Evolutionary conservation across 1,140 invertebrate species (phyloP).

Genomic region (Gerris buenoi): DNA sequence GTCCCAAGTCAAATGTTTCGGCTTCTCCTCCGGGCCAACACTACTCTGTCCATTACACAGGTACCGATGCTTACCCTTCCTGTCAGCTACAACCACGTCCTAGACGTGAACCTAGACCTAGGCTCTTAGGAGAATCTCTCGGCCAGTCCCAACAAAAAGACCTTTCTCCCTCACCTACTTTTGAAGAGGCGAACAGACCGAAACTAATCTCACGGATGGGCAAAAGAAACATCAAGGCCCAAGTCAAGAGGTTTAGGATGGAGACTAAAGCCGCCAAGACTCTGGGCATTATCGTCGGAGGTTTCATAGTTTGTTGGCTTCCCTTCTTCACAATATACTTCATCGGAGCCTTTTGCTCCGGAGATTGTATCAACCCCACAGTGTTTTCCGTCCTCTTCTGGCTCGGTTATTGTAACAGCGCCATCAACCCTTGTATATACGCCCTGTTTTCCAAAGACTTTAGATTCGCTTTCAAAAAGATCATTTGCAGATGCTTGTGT

Average conservation of each 20-base stretch:
- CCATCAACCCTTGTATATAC: slow-evolving; percentile 84
- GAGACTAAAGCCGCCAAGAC: slow-evolving; percentile 91
- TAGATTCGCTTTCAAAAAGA: slow-evolving; percentile 77
- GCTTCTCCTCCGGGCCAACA: slow-evolving; percentile 32
- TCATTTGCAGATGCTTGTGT: slow-evolving; percentile 71
- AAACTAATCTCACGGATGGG: slow-evolving; percentile 57
- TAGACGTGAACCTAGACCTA: slow-evolving; percentile 10
- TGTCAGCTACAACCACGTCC: slow-evolving; percentile 26
- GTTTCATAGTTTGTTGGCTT: slow-evolving; percentile 84
- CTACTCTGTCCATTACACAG: slow-evolving; percentile 42
- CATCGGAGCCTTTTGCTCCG: slow-evolving; percentile 58
- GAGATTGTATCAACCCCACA: slow-evolving; percentile 57
- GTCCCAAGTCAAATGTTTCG: slow-evolving; percentile 17
- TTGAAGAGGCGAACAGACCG: slow-evolving; percentile 44
- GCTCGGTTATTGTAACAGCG: slow-evolving; percentile 93
- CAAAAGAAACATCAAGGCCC: slow-evolving; percentile 71
- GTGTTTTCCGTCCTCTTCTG: slow-evolving; percentile 87
- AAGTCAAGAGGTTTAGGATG: slow-evolving; percentile 69
- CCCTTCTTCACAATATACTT: slow-evolving; percentile 92
- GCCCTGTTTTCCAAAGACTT: slow-evolving; percentile 86
- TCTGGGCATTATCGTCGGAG: slow-evolving; percentile 81
- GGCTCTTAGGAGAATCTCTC: slow-evolving; percentile 19
- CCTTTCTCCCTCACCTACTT: slow-evolving; percentile 25
- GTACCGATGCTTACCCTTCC: slow-evolving; percentile 31
- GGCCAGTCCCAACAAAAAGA: slow-evolving; percentile 17